A percentile compares a stretch with the other conserved stretches of the same genome.
phyloP scores from a whole-genome alignment of 2,113 vertebrate species.

The Seriola dumerili region DNA sequence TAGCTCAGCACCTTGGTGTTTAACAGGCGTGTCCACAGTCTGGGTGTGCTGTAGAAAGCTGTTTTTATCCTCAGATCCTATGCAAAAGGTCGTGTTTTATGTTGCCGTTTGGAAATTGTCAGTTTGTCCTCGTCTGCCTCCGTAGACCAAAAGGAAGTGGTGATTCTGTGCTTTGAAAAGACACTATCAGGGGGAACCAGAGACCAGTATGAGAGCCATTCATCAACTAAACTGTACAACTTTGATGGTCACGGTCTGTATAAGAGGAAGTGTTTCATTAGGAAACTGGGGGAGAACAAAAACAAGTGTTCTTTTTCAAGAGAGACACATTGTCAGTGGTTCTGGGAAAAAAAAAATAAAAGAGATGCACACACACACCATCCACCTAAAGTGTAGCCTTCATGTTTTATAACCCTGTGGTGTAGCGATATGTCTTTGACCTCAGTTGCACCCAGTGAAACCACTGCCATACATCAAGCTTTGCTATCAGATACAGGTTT shows the following conservation, averaged over 20 bases:
- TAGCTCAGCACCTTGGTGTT: slow-evolving; percentile 53
- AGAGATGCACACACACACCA: slow-evolving; percentile 24
- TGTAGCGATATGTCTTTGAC: slow-evolving; percentile 9
- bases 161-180: slow-evolving; percentile 57
- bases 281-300: slow-evolving; percentile 33
- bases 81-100: slow-evolving; percentile 79
- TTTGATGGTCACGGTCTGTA: slow-evolving; percentile 55
- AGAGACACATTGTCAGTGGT: slow-evolving; percentile 27
- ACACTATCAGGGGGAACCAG: slow-evolving; percentile 71
- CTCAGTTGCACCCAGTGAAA: neutral
- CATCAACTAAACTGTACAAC: slow-evolving; percentile 63
- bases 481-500: slow-evolving; percentile 25
- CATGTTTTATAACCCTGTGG: slow-evolving; percentile 18
- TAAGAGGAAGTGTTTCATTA: slow-evolving; percentile 50
- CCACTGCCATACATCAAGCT: slow-evolving; percentile 4
- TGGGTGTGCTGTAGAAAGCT: slow-evolving; percentile 40
- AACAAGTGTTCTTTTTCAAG: slow-evolving; percentile 5
- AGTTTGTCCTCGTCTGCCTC: slow-evolving; percentile 44
- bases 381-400: slow-evolving; percentile 39
- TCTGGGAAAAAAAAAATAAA: neutral
- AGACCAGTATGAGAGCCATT: slow-evolving; percentile 54
- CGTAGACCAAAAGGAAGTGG: slow-evolving; percentile 53
- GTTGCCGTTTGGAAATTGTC: slow-evolving; percentile 47
- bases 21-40: slow-evolving; percentile 41
- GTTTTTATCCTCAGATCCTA: slow-evolving; percentile 72